phyloP scores from a whole-genome alignment of 2,113 vertebrate species.

The Sarotherodon lohbergeri region DNA sequence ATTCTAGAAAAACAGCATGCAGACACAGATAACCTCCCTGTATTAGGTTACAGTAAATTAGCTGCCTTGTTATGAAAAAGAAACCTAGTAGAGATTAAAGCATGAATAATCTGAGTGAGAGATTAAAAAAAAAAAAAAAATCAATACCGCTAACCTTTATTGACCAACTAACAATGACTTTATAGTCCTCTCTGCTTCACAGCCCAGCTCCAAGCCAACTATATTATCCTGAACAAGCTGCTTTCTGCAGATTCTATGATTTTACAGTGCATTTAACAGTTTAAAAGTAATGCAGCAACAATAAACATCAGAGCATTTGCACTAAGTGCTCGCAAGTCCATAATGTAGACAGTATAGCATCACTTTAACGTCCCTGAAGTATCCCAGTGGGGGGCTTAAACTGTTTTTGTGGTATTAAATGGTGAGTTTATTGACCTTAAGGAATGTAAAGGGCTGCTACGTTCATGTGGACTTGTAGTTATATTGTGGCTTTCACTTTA shows the following conservation, averaged over 20 bases:
- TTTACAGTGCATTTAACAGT: not conserved
- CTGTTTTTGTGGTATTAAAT: slow-evolving; percentile 28
- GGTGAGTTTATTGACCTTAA: slow-evolving; percentile 33
- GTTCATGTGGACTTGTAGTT: not conserved
- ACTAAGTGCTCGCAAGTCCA: slow-evolving; percentile 1
- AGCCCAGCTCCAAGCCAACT: not conserved
- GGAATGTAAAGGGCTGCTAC: not conserved
- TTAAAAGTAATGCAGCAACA: not conserved
- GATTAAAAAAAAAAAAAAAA: not conserved
- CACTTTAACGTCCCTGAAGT: not conserved
- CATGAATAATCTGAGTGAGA: not conserved
- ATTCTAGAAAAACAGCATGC: not conserved
- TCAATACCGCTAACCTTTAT: slow-evolving; percentile 17
- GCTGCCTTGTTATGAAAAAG: not conserved
- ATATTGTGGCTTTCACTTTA: not conserved
- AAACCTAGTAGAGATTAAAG: not conserved
- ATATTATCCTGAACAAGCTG: not conserved
- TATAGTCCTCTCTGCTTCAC: not conserved
- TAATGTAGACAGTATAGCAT: not conserved
- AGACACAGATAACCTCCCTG: not conserved
- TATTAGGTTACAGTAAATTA: not conserved
- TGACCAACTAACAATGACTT: slow-evolving; percentile 2
- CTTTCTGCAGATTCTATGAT: not conserved
- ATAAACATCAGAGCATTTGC: not conserved
- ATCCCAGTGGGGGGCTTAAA: not conserved